Evolutionary conservation across 2,797 vertebrate genomes (phyloP).

Genomic region (Syngnathus acus): DNA sequence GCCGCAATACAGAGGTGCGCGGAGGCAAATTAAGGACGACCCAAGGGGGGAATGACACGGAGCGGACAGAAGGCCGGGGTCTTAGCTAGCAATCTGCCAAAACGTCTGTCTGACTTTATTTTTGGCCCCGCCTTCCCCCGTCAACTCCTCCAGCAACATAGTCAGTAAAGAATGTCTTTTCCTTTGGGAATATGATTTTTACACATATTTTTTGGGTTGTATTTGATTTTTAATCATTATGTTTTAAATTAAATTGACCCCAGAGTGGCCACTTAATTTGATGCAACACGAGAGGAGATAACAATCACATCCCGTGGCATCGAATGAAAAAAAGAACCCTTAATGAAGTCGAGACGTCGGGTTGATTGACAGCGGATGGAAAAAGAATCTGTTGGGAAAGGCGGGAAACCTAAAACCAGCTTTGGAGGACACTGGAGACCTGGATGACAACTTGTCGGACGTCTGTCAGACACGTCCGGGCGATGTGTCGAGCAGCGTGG

Average conservation of each 20-base stretch:
- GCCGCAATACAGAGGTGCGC: not conserved
- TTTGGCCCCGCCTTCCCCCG: not conserved
- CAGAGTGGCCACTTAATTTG: conserved; percentile 30
- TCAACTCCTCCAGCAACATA: too few relatives aligned
- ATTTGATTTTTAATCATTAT: not conserved
- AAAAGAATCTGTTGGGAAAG: conserved; percentile 21
- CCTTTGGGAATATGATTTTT: not conserved
- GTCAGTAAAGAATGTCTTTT: too few relatives aligned
- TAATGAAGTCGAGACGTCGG: conserved; percentile 15
- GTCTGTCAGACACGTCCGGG: not conserved
- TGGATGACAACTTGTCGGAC: not conserved
- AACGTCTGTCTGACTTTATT: not conserved
- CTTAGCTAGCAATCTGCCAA: not conserved
- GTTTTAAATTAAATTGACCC: too few relatives aligned
- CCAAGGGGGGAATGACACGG: not conserved
- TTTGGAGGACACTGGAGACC: not conserved
- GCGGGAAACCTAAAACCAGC: not conserved
- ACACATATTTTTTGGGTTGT: not conserved
- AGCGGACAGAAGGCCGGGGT: not conserved
- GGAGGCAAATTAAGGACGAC: not conserved
- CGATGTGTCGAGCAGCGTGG: not conserved
- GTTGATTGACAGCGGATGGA: conserved; percentile 9
- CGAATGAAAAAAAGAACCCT: not conserved
- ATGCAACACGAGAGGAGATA: conserved; percentile 33
- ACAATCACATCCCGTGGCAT: conserved; percentile 5